Conservation (phyloP, 2,113 vertebrate species). For the Galeopterus variegatus region DNA sequence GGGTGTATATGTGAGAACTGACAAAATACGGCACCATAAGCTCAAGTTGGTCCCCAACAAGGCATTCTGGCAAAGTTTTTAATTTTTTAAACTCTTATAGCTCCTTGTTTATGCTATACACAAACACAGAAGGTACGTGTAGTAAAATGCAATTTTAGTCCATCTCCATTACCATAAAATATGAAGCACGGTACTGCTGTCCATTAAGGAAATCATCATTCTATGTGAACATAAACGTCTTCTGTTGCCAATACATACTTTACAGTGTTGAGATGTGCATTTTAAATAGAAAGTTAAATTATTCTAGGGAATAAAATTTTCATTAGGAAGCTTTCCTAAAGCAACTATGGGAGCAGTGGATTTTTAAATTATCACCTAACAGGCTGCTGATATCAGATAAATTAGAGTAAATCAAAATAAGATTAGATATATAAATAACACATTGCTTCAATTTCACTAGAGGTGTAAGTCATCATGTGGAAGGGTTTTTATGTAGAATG, state of each 20-base stretch:
- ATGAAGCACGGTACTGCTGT: background rate
- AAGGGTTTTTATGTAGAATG: constrained; percentile 60
- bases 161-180: constrained; percentile 49
- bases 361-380: constrained; percentile 74
- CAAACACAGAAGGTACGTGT: background rate
- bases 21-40: accelerated
- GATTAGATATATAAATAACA: constrained; percentile 76
- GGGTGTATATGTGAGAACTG: accelerated
- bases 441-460: constrained; percentile 10
- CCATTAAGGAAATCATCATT: constrained; percentile 58
- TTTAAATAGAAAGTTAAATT: constrained; percentile 79
- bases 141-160: constrained; percentile 30
- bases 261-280: constrained; percentile 32
- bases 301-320: constrained; percentile 82
- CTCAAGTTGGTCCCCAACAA: background rate
- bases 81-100: background rate
- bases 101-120: background rate
- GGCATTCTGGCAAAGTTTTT: background rate
- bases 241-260: constrained; percentile 49
- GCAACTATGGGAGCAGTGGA: constrained; percentile 77
- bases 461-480: constrained; percentile 51
- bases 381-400: constrained; percentile 72
- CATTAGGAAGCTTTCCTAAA: constrained; percentile 80
- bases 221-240: constrained; percentile 44
- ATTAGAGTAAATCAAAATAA: constrained; percentile 81